Evolutionary conservation across 2,888 invertebrate species (phyloP), one percentile per base, ranked within the genome.

Genomic region (Drosophila eohydei): DNA sequence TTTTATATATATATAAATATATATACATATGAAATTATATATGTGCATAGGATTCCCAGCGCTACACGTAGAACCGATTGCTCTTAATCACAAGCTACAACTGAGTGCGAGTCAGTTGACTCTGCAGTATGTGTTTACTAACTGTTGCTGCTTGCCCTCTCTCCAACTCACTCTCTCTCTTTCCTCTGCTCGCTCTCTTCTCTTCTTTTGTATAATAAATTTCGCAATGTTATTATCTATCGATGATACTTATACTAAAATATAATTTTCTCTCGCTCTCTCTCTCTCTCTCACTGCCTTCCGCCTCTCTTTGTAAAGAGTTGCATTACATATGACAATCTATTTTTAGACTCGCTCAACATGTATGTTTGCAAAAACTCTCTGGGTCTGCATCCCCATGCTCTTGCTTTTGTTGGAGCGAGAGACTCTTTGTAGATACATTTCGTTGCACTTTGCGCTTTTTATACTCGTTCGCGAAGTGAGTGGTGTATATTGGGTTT

Each of bases 41-140:
- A 28, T 7, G 26, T 3, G 38, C 30, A 30, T 32, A 11, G 21
- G 5, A 28, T 28, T 51, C 36, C 0, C 36, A 48, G 34, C 34
- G 32, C 12, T 7, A 16, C 7, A 14, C 14, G 2, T 58, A 16
- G 26, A 34, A 67, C 67, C 36, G 44, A 14, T 59, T 59, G 16
- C 41, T 14, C n/a, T 8, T 6, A 16, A 9, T 4, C 14, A 28
- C 43, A 26, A 16, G 4, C 59, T 12, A 7, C 36, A 28, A 74
- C 73, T 74, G 51, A 68, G 14, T 38, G 3, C 51, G 26, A 14
- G 0, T 51, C 6, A 32, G 36, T 51, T 21, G 8, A 26, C 8
- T n/a, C 4, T 12, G 7, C 3, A 21, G 32, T 5, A 0, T 16
- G 50, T 12, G 50, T 12, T 50, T 50, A 50, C 32, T 43, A 41